Percentiles rank a stretch among this genome's conserved stretches.
Conservation (phyloP, 1,140 invertebrate species). For the Drosophila hydei region DNA sequence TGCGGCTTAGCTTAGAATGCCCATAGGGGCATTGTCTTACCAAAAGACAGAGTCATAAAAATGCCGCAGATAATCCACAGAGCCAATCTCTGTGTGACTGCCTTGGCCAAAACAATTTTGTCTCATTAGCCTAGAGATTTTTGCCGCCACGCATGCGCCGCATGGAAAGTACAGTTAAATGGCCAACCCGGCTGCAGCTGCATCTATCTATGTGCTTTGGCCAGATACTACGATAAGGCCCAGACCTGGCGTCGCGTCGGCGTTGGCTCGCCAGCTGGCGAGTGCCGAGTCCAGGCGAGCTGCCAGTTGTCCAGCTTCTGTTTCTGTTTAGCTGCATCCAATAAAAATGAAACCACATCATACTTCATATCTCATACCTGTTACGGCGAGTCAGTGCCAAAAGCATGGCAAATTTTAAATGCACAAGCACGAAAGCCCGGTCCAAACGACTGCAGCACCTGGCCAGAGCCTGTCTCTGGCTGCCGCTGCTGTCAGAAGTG, state of each 20-base stretch:
- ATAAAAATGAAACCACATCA: constrained; percentile 46
- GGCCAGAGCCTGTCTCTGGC: constrained; percentile 13
- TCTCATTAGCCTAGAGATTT: constrained; percentile 50
- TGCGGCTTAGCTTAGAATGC: constrained; percentile 15
- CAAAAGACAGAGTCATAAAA: constrained; percentile 40
- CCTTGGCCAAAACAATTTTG: constrained; percentile 42
- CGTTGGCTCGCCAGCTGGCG: constrained; percentile 10
- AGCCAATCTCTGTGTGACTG: constrained; percentile 13
- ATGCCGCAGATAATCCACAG: constrained; percentile 26
- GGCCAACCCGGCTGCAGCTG: constrained; percentile 32
- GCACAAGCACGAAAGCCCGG: constrained; percentile 41
- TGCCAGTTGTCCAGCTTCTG: constrained; percentile 39
- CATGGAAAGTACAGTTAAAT: constrained; percentile 62
- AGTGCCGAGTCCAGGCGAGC: background rate
- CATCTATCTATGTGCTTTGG: constrained; percentile 7
- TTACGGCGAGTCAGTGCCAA: constrained; percentile 34
- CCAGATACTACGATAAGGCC: constrained; percentile 43
- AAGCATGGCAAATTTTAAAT: constrained; percentile 72
- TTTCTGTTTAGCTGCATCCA: constrained; percentile 45
- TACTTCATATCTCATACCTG: constrained; percentile 14
- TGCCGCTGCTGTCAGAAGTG: constrained; percentile 27
- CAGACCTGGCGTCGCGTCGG: constrained; percentile 17
- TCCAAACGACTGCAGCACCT: constrained; percentile 47
- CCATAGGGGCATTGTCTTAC: constrained; percentile 12
- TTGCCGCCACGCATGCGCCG: constrained; percentile 45